Evolutionary conservation across 2,888 invertebrate genomes (phyloP), one percentile per base, ranked within the genome.

Genomic region (Drosophila longiperda): DNA sequence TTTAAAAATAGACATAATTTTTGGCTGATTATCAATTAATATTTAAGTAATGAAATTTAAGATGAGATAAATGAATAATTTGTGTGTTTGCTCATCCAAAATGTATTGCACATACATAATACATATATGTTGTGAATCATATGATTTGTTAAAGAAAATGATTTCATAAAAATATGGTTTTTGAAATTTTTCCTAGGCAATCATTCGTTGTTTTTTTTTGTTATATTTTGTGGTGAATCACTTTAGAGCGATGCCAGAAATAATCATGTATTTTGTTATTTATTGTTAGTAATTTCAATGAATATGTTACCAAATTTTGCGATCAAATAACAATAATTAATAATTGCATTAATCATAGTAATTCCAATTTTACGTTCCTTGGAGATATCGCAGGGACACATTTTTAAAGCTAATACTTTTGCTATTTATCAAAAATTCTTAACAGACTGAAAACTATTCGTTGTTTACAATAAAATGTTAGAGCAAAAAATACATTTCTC

Each of bases 11-110:
- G 75, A 58, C 32, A 20, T 36, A 71, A 59, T 49, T 76, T 68
- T 88, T 68, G 71, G 61, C 83, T 80, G 78, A 76, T 76, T 74
- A 72, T 76, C 82, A 84, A 84, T 80, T 74, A 78, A 72, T 67
- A 80, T 80, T 78, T 76, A 76, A 69, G 69, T 69, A 75, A 67
- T 88, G 87, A 86, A 86, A 88, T 68, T 74, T 67, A 76, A 88
- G 83, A 75, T 81, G 83, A 71, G 64, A 45, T 45, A 71, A 38
- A 75, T 86, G 26, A 61, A 75, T 58, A 60, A 68, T 52, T 50
- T 20, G 20, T 29, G 7, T 42, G 49, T 29, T 57, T 55, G 34
- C n/a, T 59, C 6, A 15, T 50, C 29, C 49, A 58, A 53, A 48
- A 50, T 55, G 34, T 58, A 11, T 29, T 33, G 42, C 11, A 20